A percentile compares a stretch with the other conserved stretches of the same genome.
Evolutionary conservation across 2,113 vertebrate species (phyloP).

Genomic region (Lutjanus erythropterus): DNA sequence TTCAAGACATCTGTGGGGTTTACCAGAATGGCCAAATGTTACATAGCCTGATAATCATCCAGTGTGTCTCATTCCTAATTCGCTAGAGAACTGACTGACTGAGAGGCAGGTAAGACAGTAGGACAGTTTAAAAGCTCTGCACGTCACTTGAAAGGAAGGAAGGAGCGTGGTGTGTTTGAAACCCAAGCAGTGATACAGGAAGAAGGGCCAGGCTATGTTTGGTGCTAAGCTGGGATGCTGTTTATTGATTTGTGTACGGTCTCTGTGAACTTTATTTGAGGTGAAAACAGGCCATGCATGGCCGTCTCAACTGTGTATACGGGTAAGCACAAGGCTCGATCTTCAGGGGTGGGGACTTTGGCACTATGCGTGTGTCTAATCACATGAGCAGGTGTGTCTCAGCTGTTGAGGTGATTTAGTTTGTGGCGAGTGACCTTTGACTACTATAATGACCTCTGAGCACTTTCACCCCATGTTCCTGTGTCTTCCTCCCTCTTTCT

Average conservation of each 20-base stretch:
- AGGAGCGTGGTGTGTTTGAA: slow-evolving; percentile 64
- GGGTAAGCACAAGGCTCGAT: slow-evolving; percentile 72
- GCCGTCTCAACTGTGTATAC: slow-evolving; percentile 67
- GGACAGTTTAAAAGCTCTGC: slow-evolving; percentile 15
- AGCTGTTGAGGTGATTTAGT: slow-evolving; percentile 66
- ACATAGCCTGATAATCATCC: slow-evolving; percentile 11
- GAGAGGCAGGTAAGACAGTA: slow-evolving; percentile 3
- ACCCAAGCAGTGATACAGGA: slow-evolving; percentile 65
- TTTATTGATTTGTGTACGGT: slow-evolving; percentile 74
- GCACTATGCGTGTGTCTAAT: slow-evolving; percentile 43
- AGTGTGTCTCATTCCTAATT: slow-evolving; percentile 16
- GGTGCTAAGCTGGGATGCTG: slow-evolving; percentile 65
- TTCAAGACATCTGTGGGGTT: slow-evolving; percentile 25
- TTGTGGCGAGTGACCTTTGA: slow-evolving; percentile 41
- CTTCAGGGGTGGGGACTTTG: slow-evolving; percentile 26
- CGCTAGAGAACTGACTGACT: slow-evolving; percentile 4
- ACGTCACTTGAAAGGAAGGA: slow-evolving; percentile 36
- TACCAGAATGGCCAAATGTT: slow-evolving; percentile 34
- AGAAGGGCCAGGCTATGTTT: slow-evolving; percentile 59
- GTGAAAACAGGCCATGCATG: slow-evolving; percentile 80
- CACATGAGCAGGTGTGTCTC: slow-evolving; percentile 73
- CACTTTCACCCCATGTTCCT: slow-evolving; percentile 26
- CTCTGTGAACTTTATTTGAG: slow-evolving; percentile 79
- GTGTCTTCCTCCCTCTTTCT: slow-evolving; percentile 8
- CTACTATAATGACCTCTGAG: slow-evolving; percentile 52